Evolutionary conservation across 1,140 invertebrate species (phyloP), one percentile per base, ranked within the genome.

Genomic region (Hirudo medicinalis): DNA sequence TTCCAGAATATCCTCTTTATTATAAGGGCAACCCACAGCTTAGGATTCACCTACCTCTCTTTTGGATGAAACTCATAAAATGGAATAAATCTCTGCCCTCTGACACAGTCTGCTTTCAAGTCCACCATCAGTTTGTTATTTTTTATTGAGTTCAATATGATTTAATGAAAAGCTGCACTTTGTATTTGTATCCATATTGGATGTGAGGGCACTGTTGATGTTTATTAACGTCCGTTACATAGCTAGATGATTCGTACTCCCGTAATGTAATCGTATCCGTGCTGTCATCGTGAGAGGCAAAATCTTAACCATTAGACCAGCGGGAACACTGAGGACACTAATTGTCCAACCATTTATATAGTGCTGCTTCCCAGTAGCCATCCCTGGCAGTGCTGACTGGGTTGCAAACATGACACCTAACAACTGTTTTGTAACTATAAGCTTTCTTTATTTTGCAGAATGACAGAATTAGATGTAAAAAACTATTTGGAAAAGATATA

Each of bases 401-500:
- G 32, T 36, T 36, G 32, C 32, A 36, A 36, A 36, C 32, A 36
- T 36, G 32, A 36, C 2, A 36, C 6, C 6, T 2, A 36, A 6
- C 32, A 36, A 36, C 32, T 36, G 32, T 36, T 36, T 6, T 36
- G 32, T 36, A 36, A 6, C 32, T 36, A 36, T 36, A 36, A 36
- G n/a, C 32, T 36, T 32, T 25, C 13, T 75, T 73, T 67, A 69
- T 60, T 76, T 63, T 80, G 67, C 76, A 83, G 82, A 83, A 93
- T 94, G 87, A 94, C 90, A 19, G 88, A 85, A 81, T 77, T 84
- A 74, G 94, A 97, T 81, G 85, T 97, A 0, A 89, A 88, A 80
- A 93, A 94, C 83, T 97, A 97, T 82, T 82, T 97, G 71, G 88
- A 94, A 79, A 95, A 96, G 82, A 95, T 97, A 75, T 97, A 97